Percentiles rank a stretch among this genome's conserved stretches.
Conservation (phyloP, 2,113 vertebrate genomes). For the Cettia cetti region DNA sequence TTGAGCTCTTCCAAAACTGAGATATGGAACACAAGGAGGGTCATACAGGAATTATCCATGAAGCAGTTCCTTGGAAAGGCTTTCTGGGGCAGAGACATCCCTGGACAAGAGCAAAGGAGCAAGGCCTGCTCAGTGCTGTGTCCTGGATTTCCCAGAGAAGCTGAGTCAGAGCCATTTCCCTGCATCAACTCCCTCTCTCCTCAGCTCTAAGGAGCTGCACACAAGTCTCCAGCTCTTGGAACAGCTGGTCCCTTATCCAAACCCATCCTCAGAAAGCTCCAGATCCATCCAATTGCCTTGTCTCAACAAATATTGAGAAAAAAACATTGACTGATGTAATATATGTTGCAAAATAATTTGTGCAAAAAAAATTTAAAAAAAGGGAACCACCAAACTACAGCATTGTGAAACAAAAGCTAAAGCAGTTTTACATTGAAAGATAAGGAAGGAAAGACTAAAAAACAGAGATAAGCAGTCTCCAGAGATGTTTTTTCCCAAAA, state of each 20-base stretch:
- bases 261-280: background rate
- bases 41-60: background rate
- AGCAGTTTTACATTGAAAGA: too few species aligned
- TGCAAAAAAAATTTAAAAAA: too few species aligned
- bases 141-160: background rate
- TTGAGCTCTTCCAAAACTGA: too few species aligned
- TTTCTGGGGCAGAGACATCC: background rate
- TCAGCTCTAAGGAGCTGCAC: background rate
- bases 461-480: too few species aligned
- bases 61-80: background rate
- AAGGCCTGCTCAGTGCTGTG: background rate
- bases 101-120: background rate
- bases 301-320: background rate
- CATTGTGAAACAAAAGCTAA: too few species aligned
- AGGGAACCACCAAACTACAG: too few species aligned
- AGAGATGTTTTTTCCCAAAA: too few species aligned
- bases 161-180: background rate
- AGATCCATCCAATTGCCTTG: background rate
- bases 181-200: background rate
- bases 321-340: background rate
- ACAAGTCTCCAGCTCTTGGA: background rate
- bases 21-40: background rate
- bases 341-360: too few species aligned
- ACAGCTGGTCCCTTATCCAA: background rate
- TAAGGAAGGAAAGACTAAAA: too few species aligned